A percentile compares a stretch with the other conserved stretches of the same genome.
These are phyloP conservation scores for Stenodema calcarata DNA, from an alignment of 2,888 invertebrate species.

Conservation along the genomic window DNA sequence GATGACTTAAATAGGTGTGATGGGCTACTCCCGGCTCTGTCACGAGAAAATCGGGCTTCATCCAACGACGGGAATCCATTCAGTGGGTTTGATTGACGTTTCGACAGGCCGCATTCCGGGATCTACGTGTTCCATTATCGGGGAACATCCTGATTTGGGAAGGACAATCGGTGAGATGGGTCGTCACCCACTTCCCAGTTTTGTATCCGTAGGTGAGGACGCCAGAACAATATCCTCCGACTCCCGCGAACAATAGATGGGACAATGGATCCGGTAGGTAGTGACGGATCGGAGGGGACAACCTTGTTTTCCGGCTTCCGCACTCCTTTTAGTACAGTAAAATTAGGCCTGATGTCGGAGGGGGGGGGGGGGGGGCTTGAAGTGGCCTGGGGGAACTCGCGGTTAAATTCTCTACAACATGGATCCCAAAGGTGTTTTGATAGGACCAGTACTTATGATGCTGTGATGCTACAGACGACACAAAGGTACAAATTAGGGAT, in stretches of 20 bases:
- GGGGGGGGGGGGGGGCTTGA: no score
- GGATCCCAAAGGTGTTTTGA: no score
- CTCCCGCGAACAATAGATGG: background rate
- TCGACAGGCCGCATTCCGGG: background rate
- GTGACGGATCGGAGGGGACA: background rate
- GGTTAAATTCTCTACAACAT: no score
- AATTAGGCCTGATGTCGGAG: no score
- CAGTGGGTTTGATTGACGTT: background rate
- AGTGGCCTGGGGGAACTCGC: no score
- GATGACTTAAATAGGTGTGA: no score
- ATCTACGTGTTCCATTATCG: background rate
- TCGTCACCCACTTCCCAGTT: slow-evolving; percentile 7
- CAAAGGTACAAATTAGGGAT: no score
- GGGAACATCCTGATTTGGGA: background rate
- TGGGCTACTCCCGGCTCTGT: no score
- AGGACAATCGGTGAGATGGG: background rate
- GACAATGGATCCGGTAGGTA: background rate
- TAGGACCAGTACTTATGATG: no score
- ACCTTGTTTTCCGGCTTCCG: background rate
- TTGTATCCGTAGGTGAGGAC: background rate
- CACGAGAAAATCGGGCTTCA: no score
- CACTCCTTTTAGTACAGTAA: no score
- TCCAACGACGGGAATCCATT: background rate
- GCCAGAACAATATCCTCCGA: background rate
- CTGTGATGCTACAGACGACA: no score